Evolutionary conservation across 2,113 vertebrate species (phyloP).

Genomic region (Coryphaenoides rupestris): DNA sequence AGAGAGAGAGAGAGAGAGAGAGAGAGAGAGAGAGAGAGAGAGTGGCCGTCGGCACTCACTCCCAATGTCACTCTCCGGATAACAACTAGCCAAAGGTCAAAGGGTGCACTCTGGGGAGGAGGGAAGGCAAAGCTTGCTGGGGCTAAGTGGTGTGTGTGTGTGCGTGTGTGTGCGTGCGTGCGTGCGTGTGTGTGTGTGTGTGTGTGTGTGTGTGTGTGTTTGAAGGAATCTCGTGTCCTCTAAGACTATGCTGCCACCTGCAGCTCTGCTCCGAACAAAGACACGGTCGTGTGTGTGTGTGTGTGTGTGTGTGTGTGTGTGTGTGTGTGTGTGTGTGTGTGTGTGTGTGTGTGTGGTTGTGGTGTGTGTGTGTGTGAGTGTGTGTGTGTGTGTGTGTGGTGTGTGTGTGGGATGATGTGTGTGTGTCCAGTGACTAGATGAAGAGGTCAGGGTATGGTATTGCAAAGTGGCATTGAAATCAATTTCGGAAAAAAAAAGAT

Average conservation of each 20-base stretch:
- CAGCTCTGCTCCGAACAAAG: constrained; percentile 64
- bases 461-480: too few relatives aligned
- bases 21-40: constrained; percentile 61
- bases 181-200: constrained; percentile 29
- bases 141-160: constrained; percentile 49
- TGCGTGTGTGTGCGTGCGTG: constrained; percentile 24
- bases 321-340: too few relatives aligned
- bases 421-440: too few relatives aligned
- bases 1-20: constrained; percentile 48
- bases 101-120: constrained; percentile 65
- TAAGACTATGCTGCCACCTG: constrained; percentile 72
- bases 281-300: constrained; percentile 17
- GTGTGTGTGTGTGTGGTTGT: neutral
- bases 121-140: constrained; percentile 47
- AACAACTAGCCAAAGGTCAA: constrained; percentile 81
- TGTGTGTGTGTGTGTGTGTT: constrained; percentile 37
- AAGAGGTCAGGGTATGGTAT: neutral
- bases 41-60: constrained; percentile 62
- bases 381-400: too few relatives aligned
- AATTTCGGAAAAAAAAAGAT: too few relatives aligned
- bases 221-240: constrained; percentile 59
- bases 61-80: constrained; percentile 71
- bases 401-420: too few relatives aligned
- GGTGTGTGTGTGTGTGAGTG: constrained; percentile 9
- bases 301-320: too few relatives aligned